phyloP scores from a whole-genome alignment of 2,797 vertebrate species.

The Lepus townsendii region DNA sequence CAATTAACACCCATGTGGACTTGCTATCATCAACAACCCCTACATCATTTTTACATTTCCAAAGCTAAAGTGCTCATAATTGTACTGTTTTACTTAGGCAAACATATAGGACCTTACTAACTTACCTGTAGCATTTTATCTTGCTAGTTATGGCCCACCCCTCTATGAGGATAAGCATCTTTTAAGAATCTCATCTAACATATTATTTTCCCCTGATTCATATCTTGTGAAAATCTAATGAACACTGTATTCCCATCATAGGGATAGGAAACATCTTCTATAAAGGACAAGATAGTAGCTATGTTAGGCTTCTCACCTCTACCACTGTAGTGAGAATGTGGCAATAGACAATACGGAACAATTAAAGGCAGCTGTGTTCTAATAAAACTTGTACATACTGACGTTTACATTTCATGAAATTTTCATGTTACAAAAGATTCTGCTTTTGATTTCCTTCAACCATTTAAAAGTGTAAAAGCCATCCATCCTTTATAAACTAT shows the following conservation, averaged over 20 bases:
- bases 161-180: background rate
- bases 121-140: background rate
- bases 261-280: background rate
- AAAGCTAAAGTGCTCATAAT: background rate
- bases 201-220: background rate
- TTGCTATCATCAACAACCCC: background rate
- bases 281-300: background rate
- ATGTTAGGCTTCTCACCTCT: background rate
- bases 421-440: background rate
- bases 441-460: constrained; percentile 4
- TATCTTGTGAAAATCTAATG: background rate
- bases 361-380: background rate
- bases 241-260: background rate
- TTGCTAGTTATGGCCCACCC: background rate
- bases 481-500: background rate
- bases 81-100: background rate
- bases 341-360: background rate
- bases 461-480: constrained; percentile 1
- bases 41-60: constrained; percentile 6
- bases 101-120: background rate
- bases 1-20: background rate
- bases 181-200: background rate
- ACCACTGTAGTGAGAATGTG: background rate
- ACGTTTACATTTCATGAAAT: background rate
- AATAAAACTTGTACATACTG: background rate